phyloP scores from a whole-genome alignment of 2,797 vertebrate species.

The Danio aesculapii region DNA sequence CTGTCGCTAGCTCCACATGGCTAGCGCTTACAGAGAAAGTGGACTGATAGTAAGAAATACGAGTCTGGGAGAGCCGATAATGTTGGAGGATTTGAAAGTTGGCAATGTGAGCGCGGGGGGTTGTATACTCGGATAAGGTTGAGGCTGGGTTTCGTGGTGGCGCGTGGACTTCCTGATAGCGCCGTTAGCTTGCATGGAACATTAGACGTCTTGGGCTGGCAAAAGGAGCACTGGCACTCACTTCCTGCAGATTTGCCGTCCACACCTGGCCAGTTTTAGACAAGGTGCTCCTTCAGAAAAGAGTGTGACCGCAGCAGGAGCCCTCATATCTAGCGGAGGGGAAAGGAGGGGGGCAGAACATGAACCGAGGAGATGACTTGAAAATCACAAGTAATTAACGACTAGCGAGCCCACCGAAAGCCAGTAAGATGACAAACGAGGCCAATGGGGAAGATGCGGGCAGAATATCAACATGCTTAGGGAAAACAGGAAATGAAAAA shows the following conservation, averaged over 20 bases:
- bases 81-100: slow-evolving; percentile 43
- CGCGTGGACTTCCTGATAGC: slow-evolving; percentile 61
- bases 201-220: slow-evolving; percentile 56
- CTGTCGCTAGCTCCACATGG: slow-evolving; percentile 18
- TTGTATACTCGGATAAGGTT: slow-evolving; percentile 48
- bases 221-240: slow-evolving; percentile 56
- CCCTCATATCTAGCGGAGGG: slow-evolving; percentile 41
- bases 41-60: slow-evolving; percentile 19
- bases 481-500: slow-evolving; percentile 65
- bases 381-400: slow-evolving; percentile 48
- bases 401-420: slow-evolving; percentile 38
- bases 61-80: slow-evolving; percentile 58
- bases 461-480: slow-evolving; percentile 51
- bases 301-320: slow-evolving; percentile 38
- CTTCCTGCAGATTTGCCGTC: slow-evolving; percentile 57
- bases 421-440: slow-evolving; percentile 46
- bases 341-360: slow-evolving; percentile 9
- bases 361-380: slow-evolving; percentile 18
- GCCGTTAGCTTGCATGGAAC: slow-evolving; percentile 36
- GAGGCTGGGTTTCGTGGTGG: slow-evolving; percentile 50
- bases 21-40: slow-evolving; percentile 1
- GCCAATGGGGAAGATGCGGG: slow-evolving; percentile 49
- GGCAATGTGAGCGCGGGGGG: slow-evolving; percentile 39
- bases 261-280: slow-evolving; percentile 60
- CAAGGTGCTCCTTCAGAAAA: slow-evolving; percentile 59